phyloP scores from a whole-genome alignment of 2,113 vertebrate species.

The Lutjanus erythropterus region DNA sequence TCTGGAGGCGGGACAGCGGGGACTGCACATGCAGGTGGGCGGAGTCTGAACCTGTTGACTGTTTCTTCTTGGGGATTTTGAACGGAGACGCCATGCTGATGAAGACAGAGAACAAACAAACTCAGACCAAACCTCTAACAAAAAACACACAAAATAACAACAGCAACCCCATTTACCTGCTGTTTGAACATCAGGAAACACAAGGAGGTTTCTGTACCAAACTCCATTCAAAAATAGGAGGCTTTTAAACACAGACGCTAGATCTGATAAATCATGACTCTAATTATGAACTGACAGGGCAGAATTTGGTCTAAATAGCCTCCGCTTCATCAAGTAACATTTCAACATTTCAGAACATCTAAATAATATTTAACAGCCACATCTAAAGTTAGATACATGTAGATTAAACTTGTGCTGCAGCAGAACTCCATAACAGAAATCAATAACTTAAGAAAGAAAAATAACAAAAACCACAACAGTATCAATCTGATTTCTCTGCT shows the following conservation, averaged over 20 bases:
- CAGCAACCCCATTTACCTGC: not conserved
- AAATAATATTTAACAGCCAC: no score
- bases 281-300: not conserved
- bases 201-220: not conserved
- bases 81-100: conserved; percentile 70
- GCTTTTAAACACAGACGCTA: not conserved
- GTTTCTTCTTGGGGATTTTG: conserved; percentile 79
- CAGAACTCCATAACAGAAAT: not conserved
- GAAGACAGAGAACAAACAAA: not conserved
- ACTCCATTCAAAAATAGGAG: not conserved
- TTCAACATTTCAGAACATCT: not conserved
- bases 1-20: conserved; percentile 74
- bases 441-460: not conserved
- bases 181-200: no score
- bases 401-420: no score
- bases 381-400: no score
- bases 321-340: not conserved
- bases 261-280: not conserved
- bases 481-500: no score
- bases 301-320: not conserved
- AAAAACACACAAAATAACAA: not conserved
- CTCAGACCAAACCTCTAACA: not conserved
- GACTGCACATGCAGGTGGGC: conserved; percentile 61
- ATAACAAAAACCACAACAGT: no score
- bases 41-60: conserved; percentile 28